Evolutionary conservation across 37 sponge, comb jelly and placozoan species (phyloP).

Genomic region (Geodia barretti): DNA sequence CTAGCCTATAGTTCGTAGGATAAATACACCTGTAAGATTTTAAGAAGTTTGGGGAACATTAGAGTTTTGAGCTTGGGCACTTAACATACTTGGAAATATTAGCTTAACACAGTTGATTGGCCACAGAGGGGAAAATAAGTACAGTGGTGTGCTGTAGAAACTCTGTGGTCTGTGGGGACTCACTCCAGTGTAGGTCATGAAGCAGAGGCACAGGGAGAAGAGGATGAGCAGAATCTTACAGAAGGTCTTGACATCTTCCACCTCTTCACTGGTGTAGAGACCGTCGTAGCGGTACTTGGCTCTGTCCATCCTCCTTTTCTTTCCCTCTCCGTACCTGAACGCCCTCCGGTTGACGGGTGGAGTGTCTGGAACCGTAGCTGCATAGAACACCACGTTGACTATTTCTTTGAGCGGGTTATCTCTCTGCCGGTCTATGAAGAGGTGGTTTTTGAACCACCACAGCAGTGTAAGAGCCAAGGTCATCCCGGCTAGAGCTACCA

Average conservation of each 20-base stretch:
- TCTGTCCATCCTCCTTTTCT: constrained; percentile 6
- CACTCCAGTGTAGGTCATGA: not conserved
- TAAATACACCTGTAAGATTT: too few species aligned
- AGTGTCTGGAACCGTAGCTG: not conserved
- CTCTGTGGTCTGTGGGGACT: too few species aligned
- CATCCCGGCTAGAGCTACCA: not conserved
- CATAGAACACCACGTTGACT: not conserved
- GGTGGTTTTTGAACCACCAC: not conserved
- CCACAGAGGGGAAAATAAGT: too few species aligned
- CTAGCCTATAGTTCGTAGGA: too few species aligned
- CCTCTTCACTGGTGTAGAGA: constrained; percentile 12
- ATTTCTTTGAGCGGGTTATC: constrained; percentile 14
- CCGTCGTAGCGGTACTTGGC: constrained; percentile 18
- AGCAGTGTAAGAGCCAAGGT: not conserved
- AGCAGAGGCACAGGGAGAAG: not conserved
- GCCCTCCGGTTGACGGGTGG: constrained; percentile 6
- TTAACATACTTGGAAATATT: too few species aligned
- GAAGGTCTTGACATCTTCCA: constrained; percentile 4
- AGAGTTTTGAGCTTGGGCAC: not conserved
- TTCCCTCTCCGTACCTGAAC: constrained; percentile 25
- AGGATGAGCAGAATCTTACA: not conserved
- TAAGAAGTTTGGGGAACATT: too few species aligned
- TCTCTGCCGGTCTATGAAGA: not conserved
- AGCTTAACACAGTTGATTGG: too few species aligned
- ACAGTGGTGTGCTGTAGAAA: too few species aligned